These are phyloP conservation scores for Caranx melampygus DNA, from an alignment of 2,113 vertebrate genomes.

Conservation along the genomic window DNA sequence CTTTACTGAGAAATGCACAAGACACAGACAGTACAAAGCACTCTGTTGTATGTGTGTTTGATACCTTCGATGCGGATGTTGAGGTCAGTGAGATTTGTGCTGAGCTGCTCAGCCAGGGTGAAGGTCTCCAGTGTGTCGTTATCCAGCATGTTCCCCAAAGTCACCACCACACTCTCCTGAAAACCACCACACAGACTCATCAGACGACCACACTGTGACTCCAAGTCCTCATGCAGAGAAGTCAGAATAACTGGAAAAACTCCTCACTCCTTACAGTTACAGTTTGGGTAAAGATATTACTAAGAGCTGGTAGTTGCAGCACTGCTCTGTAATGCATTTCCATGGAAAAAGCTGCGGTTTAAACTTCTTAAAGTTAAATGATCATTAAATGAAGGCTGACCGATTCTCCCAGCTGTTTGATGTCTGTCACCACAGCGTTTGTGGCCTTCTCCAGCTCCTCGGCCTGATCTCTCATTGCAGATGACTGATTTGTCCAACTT, in stretches of 20 bases:
- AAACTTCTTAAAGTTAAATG: constrained; percentile 6
- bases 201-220: not conserved
- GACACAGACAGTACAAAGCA: not conserved
- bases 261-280: not conserved
- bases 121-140: constrained; percentile 84
- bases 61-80: constrained; percentile 88
- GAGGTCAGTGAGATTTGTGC: constrained; percentile 84
- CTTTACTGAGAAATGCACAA: not conserved
- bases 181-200: constrained; percentile 67
- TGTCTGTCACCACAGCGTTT: constrained; percentile 79
- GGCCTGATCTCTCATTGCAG: constrained; percentile 80
- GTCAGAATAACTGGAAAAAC: not conserved
- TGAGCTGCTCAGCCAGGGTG: constrained; percentile 84
- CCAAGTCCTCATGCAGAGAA: not conserved
- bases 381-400: constrained; percentile 72
- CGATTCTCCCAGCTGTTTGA: constrained; percentile 82
- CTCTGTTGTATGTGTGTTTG: not conserved
- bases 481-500: constrained; percentile 86
- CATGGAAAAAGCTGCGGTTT: not conserved
- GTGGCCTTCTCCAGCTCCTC: constrained; percentile 80
- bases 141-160: constrained; percentile 80
- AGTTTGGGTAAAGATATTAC: not conserved
- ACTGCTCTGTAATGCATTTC: not conserved
- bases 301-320: not conserved
- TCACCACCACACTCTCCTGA: constrained; percentile 84